These are phyloP conservation scores for Onychorhynchus coronatus DNA, from an alignment of 2,113 vertebrate species.

Conservation along the genomic window DNA sequence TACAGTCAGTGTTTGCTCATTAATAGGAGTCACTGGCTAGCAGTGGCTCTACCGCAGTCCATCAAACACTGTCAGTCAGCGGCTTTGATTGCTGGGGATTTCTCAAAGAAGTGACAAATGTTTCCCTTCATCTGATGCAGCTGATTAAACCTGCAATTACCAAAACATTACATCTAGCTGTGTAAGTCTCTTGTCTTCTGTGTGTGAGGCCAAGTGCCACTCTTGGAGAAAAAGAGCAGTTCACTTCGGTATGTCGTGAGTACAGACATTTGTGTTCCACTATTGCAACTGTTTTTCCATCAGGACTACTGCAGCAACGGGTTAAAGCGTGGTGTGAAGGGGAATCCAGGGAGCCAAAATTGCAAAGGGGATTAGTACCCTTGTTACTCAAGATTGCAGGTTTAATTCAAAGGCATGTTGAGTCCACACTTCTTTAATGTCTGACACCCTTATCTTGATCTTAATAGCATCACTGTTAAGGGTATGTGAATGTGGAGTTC, in stretches of 20 bases:
- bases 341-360: not conserved
- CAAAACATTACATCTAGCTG: not conserved
- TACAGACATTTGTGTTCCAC: accelerated
- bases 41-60: not conserved
- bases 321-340: not conserved
- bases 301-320: accelerated
- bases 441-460: not conserved
- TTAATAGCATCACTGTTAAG: not conserved
- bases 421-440: not conserved
- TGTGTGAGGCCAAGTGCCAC: not conserved
- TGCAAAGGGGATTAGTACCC: not conserved
- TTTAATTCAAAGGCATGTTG: not conserved
- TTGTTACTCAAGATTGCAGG: not conserved
- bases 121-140: not conserved
- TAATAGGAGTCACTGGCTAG: not conserved
- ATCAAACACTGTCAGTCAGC: not conserved
- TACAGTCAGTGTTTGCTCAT: not conserved
- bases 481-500: not conserved
- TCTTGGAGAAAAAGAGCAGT: not conserved
- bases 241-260: accelerated
- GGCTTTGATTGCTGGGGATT: not conserved
- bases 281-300: accelerated
- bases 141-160: not conserved
- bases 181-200: not conserved
- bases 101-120: not conserved